These are phyloP conservation scores for Caenorhabditis parvicauda DNA, from an alignment of 2,888 invertebrate species.

Conservation along the genomic window DNA sequence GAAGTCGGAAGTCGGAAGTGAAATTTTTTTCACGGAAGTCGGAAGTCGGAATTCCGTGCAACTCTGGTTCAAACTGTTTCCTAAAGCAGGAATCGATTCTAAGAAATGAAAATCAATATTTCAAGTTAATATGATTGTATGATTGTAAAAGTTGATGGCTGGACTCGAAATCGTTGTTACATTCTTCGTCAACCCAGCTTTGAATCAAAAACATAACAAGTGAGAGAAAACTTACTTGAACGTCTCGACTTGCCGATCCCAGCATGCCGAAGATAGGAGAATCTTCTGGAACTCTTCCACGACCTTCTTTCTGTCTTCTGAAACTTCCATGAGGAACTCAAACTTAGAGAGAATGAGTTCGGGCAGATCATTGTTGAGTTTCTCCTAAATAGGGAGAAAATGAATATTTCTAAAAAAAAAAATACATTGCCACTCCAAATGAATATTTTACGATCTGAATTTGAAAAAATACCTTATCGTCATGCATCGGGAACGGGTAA, in stretches of 20 bases:
- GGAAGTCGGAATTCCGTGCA: too few species aligned
- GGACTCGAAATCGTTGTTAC: too few species aligned
- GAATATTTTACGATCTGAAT: background rate
- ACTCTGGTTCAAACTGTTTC: too few species aligned
- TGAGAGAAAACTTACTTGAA: too few species aligned
- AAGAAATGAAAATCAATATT: too few species aligned
- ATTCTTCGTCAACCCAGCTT: background rate
- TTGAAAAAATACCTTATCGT: constrained; percentile 22
- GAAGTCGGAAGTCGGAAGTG: too few species aligned
- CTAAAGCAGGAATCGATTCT: too few species aligned
- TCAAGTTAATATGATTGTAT: too few species aligned
- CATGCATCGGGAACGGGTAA: constrained; percentile 31
- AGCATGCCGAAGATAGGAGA: constrained; percentile 1
- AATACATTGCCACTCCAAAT: constrained; percentile 28
- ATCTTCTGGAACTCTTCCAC: constrained; percentile 15
- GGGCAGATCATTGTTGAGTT: constrained; percentile 26
- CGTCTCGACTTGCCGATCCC: constrained; percentile 1
- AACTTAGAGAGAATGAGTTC: constrained; percentile 27
- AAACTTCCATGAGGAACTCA: constrained; percentile 12
- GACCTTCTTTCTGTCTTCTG: constrained; percentile 9
- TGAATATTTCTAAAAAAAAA: background rate
- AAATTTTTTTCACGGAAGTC: too few species aligned
- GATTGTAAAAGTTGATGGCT: too few species aligned
- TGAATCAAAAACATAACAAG: too few species aligned
- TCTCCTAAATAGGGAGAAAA: constrained; percentile 10